Evolutionary conservation across 1,140 invertebrate species (phyloP), one percentile per base, ranked within the genome.

Genomic region (Calosoma granatense): DNA sequence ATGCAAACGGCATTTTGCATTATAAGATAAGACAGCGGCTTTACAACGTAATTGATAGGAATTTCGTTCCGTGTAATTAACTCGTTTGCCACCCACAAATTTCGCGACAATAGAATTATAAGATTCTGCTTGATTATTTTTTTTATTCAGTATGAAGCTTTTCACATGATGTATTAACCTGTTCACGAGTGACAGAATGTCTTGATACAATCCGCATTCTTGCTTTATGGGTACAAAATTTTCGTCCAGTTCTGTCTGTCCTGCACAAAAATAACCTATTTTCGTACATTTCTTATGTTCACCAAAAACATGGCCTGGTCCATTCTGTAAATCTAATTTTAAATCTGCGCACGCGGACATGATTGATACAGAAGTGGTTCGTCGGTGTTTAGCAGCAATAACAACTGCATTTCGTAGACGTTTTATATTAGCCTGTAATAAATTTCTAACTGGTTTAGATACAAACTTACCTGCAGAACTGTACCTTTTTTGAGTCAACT

Each of bases 101-200:
- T 74, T 74, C 2, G 54, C 55, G 4, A 72, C 52, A 9, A 65
- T 61, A 3, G 59, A 54, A 60, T 73, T 70, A 62, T 67, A 75
- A n/a, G 41, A 20, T 64, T 77, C 74, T 4, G 65, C 68, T 21
- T 56, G 20, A 59, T 76, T 76, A 52, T 69, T 76, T 21, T 68
- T 72, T 15, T 65, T 61, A 56, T 72, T 64, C 1, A 63, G 51
- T 6, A 75, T 55, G n/a, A 72, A 62, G 56, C 65, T 67, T 2
- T 60, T 17, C 20, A 65, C 51, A 56, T 65, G 20, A 19, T 53
- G 17, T n/a, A 53, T 26, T 23, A 58, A 22, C 14, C 59, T 26
- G 51, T 60, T 41, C 12, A 47, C 21, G 54, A 12, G 21, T 15
- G 26, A 20, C 19, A 36, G n/a, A 54, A 60, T 60, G 30, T 60